A percentile compares a stretch with the other conserved stretches of the same genome.
Conservation (phyloP, 2,113 vertebrate genomes). For the Epinephelus moara region DNA sequence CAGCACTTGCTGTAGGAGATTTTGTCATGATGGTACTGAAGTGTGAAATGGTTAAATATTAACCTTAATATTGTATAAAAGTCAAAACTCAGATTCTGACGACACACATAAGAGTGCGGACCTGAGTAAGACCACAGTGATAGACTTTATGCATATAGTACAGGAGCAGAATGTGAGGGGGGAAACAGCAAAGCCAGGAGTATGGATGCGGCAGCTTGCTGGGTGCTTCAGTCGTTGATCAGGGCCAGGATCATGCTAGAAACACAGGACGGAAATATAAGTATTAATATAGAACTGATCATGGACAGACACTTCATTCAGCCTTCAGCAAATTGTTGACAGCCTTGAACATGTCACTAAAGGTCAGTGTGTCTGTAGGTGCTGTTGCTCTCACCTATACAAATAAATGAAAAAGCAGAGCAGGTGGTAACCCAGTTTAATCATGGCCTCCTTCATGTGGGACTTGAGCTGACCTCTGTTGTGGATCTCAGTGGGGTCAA, state of each 20-base stretch:
- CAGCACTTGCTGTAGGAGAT: background rate
- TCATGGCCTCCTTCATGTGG: conserved; percentile 99
- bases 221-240: conserved; percentile 93
- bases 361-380: background rate
- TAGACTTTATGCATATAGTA: conserved; percentile 26
- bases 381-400: conserved; percentile 90
- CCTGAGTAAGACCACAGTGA: background rate
- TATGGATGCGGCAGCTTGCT: conserved; percentile 53
- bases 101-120: background rate
- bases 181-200: conserved; percentile 38
- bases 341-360: background rate
- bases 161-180: background rate
- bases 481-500: conserved; percentile 99
- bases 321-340: background rate
- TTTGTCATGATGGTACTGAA: background rate
- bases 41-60: conserved; percentile 31
- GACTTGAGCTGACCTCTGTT: conserved; percentile 97
- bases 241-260: conserved; percentile 98
- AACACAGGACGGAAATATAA: conserved; percentile 46
- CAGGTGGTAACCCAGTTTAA: conserved; percentile 97
- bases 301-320: too few relatives aligned
- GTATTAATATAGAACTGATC: conserved; percentile 20
- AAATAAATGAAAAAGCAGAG: conserved; percentile 99
- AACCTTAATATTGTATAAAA: conserved; percentile 5
- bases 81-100: conserved; percentile 19